Evolutionary conservation across 2,888 invertebrate species (phyloP).

Genomic region (Lordiphosa fenestrarum): DNA sequence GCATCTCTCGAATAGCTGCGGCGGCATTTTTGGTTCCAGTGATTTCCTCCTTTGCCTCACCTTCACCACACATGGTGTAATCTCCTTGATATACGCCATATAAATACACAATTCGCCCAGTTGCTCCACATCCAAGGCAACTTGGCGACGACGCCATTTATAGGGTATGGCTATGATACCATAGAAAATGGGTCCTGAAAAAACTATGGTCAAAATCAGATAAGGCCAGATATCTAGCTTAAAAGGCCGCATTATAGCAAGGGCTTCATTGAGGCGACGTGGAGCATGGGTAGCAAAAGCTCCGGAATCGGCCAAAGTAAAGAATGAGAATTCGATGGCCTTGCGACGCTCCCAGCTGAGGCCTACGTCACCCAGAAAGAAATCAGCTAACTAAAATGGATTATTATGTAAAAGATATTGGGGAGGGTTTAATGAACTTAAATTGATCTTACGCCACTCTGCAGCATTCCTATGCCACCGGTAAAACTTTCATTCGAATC

Average conservation of each 20-base stretch:
- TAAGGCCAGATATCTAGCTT: slow-evolving; percentile 89
- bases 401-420: slow-evolving; percentile 13
- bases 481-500: slow-evolving; percentile 85
- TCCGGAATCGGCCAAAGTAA: slow-evolving; percentile 88
- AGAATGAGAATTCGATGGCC: slow-evolving; percentile 88
- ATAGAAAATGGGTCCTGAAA: slow-evolving; percentile 87
- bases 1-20: slow-evolving; percentile 82
- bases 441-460: slow-evolving; percentile 82
- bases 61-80: slow-evolving; percentile 61
- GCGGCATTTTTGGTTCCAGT: slow-evolving; percentile 50
- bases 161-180: slow-evolving; percentile 84
- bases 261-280: slow-evolving; percentile 86
- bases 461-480: slow-evolving; percentile 87
- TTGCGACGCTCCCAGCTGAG: slow-evolving; percentile 87
- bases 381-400: slow-evolving; percentile 81
- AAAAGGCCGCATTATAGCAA: slow-evolving; percentile 88
- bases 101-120: slow-evolving; percentile 51
- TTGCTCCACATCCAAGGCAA: slow-evolving; percentile 41
- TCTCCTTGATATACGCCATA: slow-evolving; percentile 77
- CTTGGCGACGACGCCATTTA: slow-evolving; percentile 51
- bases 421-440: background rate
- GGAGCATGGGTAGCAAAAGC: slow-evolving; percentile 89
- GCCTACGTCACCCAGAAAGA: slow-evolving; percentile 88
- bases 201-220: slow-evolving; percentile 84
- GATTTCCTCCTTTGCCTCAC: background rate